Evolutionary conservation across 2,113 vertebrate species (phyloP).

Genomic region (Actenoides lindsayi): DNA sequence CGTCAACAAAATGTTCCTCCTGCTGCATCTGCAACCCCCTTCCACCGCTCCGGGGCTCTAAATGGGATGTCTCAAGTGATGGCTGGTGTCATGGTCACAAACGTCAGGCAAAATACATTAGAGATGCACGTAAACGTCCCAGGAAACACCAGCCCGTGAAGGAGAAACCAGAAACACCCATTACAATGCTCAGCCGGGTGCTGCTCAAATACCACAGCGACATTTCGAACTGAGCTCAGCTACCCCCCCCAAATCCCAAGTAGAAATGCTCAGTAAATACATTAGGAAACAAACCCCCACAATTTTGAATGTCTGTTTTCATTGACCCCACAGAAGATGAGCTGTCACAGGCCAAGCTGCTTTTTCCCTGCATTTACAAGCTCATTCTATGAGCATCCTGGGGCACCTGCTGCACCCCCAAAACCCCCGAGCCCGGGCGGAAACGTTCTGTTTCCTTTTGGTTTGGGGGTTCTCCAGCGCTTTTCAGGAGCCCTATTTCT

Average conservation of each 20-base stretch:
- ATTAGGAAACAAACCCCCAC: background rate
- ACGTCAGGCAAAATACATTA: background rate
- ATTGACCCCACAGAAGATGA: background rate
- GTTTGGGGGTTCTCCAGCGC: background rate
- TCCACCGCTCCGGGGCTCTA: background rate
- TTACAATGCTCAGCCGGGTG: background rate
- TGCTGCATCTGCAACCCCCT: background rate
- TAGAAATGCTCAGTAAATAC: background rate
- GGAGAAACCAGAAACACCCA: background rate
- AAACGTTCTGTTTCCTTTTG: fast-evolving
- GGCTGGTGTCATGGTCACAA: background rate
- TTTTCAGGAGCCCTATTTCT: background rate
- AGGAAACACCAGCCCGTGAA: background rate
- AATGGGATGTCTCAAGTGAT: background rate
- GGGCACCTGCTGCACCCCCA: background rate
- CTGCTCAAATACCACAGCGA: background rate
- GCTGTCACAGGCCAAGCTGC: background rate
- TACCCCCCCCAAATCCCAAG: background rate
- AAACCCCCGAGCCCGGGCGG: background rate
- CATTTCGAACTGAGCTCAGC: background rate
- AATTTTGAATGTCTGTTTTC: background rate
- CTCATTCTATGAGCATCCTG: background rate
- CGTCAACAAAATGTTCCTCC: background rate
- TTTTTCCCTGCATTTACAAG: fast-evolving
- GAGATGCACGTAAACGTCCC: background rate